Base-by-base conservation (phyloP, 2,797 vertebrate species). In the Pseudotriccus pelzelni region DNA sequence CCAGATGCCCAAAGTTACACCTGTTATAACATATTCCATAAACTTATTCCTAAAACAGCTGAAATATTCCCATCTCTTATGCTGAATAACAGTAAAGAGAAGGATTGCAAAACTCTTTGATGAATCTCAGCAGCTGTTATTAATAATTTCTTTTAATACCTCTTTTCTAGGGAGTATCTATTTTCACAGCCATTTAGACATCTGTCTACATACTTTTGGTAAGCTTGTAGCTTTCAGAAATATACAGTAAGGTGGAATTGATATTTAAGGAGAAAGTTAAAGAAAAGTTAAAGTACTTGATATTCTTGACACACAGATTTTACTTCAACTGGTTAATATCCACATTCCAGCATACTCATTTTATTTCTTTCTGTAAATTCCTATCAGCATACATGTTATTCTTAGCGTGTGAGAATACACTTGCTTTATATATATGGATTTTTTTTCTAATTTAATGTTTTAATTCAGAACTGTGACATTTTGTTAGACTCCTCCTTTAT, bases 381-480 rank as follows among this genome's bases (percentile, higher is more conserved):
- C 14, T 60, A n/a, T 32, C 1, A 1, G 3, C 30, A 9, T 52
- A 30, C 0, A 0, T 20, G 3, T 76, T 90, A 47, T n/a, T 78
- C 22, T 56, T n/a, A 34, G 43, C 7, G 10, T 62, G 12, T 50
- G 16, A 86, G 20, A 84, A 86, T 62, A 60, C 22, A 66, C 7
- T 74, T 44, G 3, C 8, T 88, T 76, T 34, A 23, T 47, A 75
- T 25, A 75, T 25, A 5, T 9, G 2, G 14, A 46, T 30, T 16
- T 36, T 27, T 67, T 72, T 75, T 5, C 10, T 82, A 59, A 58
- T 72, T 58, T 73, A 69, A 37, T 28, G 2, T 84, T 87, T 49
- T 2, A 87, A 70, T 56, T 68, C 28, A 66, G 12, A 89, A 52
- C 17, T 24, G 17, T 43, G 50, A 60, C 22, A 25, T 47, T 36